Conservation (phyloP, 64 coral and sea anemone species). For the Cladopsammia gracilis region DNA sequence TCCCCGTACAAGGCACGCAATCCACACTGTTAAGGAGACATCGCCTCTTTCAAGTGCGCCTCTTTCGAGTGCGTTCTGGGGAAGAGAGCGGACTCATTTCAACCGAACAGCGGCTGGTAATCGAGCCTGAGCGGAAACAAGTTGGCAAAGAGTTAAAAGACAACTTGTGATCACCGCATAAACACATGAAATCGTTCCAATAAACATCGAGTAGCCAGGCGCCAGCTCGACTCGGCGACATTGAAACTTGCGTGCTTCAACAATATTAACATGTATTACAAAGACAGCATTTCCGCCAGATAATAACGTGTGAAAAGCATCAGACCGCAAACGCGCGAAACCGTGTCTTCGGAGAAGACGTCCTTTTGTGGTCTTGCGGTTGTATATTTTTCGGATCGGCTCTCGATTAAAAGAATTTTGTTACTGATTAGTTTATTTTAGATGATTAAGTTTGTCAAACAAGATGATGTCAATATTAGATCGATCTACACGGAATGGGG, state of each 20-base stretch:
- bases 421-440: too few species aligned
- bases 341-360: not conserved
- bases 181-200: constrained; percentile 1
- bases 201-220: not conserved
- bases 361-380: not conserved
- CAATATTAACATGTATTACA: not conserved
- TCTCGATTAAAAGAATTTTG: not conserved
- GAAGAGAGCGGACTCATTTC: not conserved
- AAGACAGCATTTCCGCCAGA: not conserved
- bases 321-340: not conserved
- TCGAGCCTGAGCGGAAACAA: not conserved
- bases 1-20: not conserved
- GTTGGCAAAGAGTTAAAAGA: constrained; percentile 2
- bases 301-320: constrained; percentile 9
- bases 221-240: constrained; percentile 14
- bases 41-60: too few species aligned
- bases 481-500: too few species aligned
- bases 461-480: not conserved
- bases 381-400: not conserved
- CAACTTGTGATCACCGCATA: not conserved
- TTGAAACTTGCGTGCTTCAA: not conserved
- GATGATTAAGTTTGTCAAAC: too few species aligned
- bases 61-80: too few species aligned
- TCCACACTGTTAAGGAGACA: not conserved
- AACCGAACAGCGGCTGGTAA: not conserved